These are phyloP conservation scores for Aricia agestis DNA, from an alignment of 1,140 invertebrate species.

Conservation along the genomic window DNA sequence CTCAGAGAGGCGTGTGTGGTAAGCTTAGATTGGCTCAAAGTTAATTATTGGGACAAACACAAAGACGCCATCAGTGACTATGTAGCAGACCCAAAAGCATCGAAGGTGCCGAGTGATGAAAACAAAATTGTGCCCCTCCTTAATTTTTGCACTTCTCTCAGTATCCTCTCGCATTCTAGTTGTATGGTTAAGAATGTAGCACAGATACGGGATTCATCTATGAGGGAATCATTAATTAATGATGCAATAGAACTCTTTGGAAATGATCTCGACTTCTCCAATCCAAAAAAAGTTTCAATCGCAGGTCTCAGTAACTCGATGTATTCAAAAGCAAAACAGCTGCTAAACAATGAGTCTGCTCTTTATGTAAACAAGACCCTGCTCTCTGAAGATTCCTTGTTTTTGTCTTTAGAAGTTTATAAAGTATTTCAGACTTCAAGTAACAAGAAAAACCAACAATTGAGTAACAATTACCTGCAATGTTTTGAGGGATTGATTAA, in stretches of 20 bases:
- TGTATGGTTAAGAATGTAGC: slow-evolving; percentile 55
- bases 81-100: slow-evolving; percentile 31
- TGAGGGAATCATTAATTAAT: slow-evolving; percentile 53
- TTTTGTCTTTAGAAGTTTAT: slow-evolving; percentile 56
- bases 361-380: slow-evolving; percentile 46
- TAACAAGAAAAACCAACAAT: slow-evolving; percentile 27
- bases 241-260: slow-evolving; percentile 55
- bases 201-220: slow-evolving; percentile 51
- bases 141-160: slow-evolving; percentile 57
- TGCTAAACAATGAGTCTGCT: slow-evolving; percentile 38
- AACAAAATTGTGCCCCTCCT: slow-evolving; percentile 47
- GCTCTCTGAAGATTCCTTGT: slow-evolving; percentile 53
- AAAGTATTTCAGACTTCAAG: slow-evolving; percentile 39
- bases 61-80: slow-evolving; percentile 52
- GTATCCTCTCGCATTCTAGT: slow-evolving; percentile 52
- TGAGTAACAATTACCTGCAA: slow-evolving; percentile 48
- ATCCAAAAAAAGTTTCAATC: slow-evolving; percentile 49
- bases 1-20: slow-evolving; percentile 76
- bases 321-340: slow-evolving; percentile 40
- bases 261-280: slow-evolving; percentile 43
- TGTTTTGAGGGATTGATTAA: slow-evolving; percentile 76
- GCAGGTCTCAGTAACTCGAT: slow-evolving; percentile 43
- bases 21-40: slow-evolving; percentile 78
- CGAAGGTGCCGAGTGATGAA: slow-evolving; percentile 31
- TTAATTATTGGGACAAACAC: slow-evolving; percentile 71